Conservation (phyloP, 2,888 invertebrate species). For the Cybosia mesomella region DNA sequence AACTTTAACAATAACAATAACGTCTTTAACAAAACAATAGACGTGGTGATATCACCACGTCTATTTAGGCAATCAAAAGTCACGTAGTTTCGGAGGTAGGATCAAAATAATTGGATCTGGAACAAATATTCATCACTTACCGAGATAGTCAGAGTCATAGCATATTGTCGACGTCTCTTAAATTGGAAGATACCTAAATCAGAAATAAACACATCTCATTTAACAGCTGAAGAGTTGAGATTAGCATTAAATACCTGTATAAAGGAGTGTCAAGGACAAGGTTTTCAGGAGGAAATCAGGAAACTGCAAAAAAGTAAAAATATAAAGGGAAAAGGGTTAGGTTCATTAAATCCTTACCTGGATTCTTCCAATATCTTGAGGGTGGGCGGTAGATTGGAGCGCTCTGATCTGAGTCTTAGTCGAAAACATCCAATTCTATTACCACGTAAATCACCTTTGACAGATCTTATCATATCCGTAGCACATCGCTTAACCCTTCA, state of each 20-base stretch:
- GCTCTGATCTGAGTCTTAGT: not conserved
- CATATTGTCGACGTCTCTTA: not conserved
- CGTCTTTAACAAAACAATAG: too few relatives aligned
- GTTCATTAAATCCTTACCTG: not conserved
- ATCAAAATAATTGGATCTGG: slow-evolving; percentile 3
- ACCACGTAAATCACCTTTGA: not conserved
- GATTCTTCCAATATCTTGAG: not conserved
- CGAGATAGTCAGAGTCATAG: not conserved
- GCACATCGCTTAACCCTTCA: not conserved
- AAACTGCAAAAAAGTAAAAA: not conserved
- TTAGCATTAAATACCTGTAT: not conserved
- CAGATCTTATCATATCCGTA: not conserved
- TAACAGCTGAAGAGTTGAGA: not conserved
- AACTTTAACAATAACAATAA: too few relatives aligned
- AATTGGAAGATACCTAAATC: not conserved
- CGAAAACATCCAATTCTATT: not conserved
- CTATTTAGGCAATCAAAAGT: not conserved
- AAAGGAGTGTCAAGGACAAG: too few relatives aligned
- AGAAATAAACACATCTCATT: not conserved
- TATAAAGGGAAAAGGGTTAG: not conserved
- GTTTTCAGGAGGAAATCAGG: too few relatives aligned
- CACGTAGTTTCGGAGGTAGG: not conserved
- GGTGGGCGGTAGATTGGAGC: not conserved
- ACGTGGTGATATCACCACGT: not conserved
- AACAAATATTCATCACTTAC: slow-evolving; percentile 2